Evolutionary conservation across 2,888 invertebrate genomes (phyloP).

Genomic region (Aphelenchoides bicaudatus): DNA sequence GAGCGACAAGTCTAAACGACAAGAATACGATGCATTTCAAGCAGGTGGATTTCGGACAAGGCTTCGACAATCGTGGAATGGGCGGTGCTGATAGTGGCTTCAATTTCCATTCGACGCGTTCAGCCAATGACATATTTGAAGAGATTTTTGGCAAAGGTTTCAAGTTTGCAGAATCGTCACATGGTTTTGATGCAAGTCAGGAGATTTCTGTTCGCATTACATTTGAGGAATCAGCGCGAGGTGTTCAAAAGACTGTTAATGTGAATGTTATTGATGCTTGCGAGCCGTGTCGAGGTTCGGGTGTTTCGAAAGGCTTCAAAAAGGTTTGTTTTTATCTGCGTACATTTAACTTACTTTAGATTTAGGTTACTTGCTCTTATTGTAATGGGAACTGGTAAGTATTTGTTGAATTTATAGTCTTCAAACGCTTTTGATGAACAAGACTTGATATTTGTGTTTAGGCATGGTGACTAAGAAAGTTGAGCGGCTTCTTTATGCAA

Average conservation of each 20-base stretch:
- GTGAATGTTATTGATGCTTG: constrained; percentile 90
- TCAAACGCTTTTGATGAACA: constrained; percentile 64
- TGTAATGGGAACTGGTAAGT: too few species aligned
- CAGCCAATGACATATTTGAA: constrained; percentile 86
- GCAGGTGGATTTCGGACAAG: constrained; percentile 21
- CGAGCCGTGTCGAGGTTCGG: constrained; percentile 78
- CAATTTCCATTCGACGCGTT: constrained; percentile 72
- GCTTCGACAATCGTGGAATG: constrained; percentile 21
- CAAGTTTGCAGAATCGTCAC: constrained; percentile 48
- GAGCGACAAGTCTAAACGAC: constrained; percentile 82
- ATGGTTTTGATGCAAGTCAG: constrained; percentile 47
- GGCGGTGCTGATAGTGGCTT: constrained; percentile 63
- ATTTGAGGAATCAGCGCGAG: constrained; percentile 88
- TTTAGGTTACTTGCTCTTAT: constrained; percentile 73
- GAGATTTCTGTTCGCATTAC: constrained; percentile 73
- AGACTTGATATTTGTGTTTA: constrained; percentile 14
- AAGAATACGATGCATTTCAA: constrained; percentile 74
- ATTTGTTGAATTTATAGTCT: constrained; percentile 40
- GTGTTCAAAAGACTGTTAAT: constrained; percentile 85
- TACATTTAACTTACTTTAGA: not conserved
- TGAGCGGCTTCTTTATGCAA: constrained; percentile 47
- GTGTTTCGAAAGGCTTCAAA: constrained; percentile 86
- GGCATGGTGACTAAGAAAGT: constrained; percentile 27
- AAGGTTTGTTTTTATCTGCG: constrained; percentile 63
- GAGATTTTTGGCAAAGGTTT: constrained; percentile 69